These are phyloP conservation scores for Cirrhinus molitorella DNA, from an alignment of 2,797 vertebrate species.

Conservation along the genomic window DNA sequence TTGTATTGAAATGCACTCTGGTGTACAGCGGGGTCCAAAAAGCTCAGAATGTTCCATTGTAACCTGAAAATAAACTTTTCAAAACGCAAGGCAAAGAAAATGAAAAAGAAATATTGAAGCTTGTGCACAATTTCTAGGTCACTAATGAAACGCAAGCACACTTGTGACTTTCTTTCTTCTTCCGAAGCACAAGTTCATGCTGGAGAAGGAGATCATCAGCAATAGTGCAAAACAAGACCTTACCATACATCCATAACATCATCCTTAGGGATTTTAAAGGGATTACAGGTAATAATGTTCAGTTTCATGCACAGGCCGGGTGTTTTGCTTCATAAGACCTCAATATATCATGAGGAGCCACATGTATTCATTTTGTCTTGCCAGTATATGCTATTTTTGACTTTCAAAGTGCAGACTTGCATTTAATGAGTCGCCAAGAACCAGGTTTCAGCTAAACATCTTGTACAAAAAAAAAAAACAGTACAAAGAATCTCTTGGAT, in stretches of 20 bases:
- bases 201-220: neutral
- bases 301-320: neutral
- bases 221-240: neutral
- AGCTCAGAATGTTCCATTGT: neutral
- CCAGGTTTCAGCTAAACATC: neutral
- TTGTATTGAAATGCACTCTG: neutral
- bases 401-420: neutral
- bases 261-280: neutral
- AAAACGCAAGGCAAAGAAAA: neutral
- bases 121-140: slow-evolving; percentile 4
- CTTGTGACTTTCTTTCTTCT: neutral
- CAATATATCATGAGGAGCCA: neutral
- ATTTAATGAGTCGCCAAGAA: neutral
- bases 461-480: too few relatives aligned
- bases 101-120: neutral
- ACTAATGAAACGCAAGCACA: neutral
- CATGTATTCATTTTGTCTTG: neutral
- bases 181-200: neutral
- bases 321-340: neutral
- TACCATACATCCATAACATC: neutral
- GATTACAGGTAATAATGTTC: neutral
- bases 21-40: neutral
- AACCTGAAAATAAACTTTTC: neutral
- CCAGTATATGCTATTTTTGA: neutral
- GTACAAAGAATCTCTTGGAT: too few relatives aligned